Conservation (phyloP, 2,888 invertebrate species). For the Eristalinus aeneus region DNA sequence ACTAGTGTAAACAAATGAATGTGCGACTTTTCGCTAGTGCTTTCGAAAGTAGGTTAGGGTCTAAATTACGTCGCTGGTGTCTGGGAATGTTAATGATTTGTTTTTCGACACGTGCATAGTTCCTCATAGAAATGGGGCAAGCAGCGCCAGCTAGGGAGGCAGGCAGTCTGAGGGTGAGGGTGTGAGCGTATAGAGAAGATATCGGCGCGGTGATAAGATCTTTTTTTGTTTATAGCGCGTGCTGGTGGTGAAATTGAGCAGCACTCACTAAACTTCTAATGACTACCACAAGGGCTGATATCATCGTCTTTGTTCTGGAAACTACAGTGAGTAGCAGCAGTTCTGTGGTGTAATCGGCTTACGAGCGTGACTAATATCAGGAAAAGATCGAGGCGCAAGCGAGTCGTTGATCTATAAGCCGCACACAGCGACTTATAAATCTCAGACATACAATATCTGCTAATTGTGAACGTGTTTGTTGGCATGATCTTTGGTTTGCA, state of each 20-base stretch:
- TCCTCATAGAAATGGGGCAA: not conserved
- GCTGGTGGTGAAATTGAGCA: not conserved
- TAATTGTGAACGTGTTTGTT: not conserved
- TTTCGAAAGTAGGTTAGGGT: conserved; percentile 46
- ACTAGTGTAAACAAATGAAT: conserved; percentile 7
- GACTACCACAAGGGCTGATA: not conserved
- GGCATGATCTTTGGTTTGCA: not conserved
- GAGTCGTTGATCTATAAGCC: not conserved
- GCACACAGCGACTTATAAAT: not conserved
- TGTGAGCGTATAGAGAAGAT: not conserved
- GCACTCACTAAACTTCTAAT: not conserved
- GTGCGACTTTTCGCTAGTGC: conserved; percentile 31
- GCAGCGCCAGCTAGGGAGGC: not conserved
- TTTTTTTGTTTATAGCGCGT: not conserved
- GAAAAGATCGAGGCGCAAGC: not conserved
- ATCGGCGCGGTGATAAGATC: not conserved
- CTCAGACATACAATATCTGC: not conserved
- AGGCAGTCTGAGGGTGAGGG: not conserved
- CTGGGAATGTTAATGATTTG: conserved; percentile 55
- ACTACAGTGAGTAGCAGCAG: not conserved
- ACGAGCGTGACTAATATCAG: not conserved
- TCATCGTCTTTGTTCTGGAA: not conserved
- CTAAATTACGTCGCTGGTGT: conserved; percentile 47
- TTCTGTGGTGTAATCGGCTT: not conserved
- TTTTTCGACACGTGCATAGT: conserved; percentile 39